A percentile compares a stretch with the other conserved stretches of the same genome.
These are phyloP conservation scores for Stichopus horrens DNA, from an alignment of 53 echinoderm and acorn worm genomes.

Conservation along the genomic window DNA sequence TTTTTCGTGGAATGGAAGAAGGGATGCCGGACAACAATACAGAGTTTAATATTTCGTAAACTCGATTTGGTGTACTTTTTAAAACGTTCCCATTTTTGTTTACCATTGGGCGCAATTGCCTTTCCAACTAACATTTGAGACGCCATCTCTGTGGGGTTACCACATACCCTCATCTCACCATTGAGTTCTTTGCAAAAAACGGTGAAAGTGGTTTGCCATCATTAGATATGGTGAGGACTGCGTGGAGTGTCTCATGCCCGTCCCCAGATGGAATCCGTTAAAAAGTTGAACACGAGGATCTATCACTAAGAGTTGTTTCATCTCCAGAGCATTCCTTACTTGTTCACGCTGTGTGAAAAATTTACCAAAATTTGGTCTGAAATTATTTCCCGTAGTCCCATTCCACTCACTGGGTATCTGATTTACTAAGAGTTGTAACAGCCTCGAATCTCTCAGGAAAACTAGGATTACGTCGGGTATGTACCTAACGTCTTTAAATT, in stretches of 20 bases:
- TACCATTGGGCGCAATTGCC: constrained; percentile 24
- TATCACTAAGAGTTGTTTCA: no score
- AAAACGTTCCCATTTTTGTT: not conserved
- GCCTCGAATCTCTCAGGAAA: no score
- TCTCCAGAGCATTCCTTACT: no score
- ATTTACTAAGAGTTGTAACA: not conserved
- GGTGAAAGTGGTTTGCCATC: constrained; percentile 13
- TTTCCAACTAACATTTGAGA: constrained; percentile 7
- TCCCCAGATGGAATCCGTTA: no score
- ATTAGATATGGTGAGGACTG: not conserved
- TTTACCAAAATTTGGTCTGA: no score
- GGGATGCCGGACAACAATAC: constrained; percentile 22
- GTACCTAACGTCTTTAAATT: no score
- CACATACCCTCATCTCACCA: constrained; percentile 26
- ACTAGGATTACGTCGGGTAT: no score
- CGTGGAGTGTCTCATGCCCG: constrained; percentile 5
- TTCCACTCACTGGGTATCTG: no score
- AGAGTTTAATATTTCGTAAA: not conserved
- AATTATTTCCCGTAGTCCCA: no score
- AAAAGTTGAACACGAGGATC: no score
- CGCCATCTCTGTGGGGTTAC: constrained; percentile 9
- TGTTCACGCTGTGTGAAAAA: no score
- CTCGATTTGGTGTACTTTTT: not conserved
- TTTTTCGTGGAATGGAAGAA: constrained; percentile 29
- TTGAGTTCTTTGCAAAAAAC: constrained; percentile 15